Base-by-base conservation (phyloP, 2,888 invertebrate genomes). In the Ptilodon capucinus region DNA sequence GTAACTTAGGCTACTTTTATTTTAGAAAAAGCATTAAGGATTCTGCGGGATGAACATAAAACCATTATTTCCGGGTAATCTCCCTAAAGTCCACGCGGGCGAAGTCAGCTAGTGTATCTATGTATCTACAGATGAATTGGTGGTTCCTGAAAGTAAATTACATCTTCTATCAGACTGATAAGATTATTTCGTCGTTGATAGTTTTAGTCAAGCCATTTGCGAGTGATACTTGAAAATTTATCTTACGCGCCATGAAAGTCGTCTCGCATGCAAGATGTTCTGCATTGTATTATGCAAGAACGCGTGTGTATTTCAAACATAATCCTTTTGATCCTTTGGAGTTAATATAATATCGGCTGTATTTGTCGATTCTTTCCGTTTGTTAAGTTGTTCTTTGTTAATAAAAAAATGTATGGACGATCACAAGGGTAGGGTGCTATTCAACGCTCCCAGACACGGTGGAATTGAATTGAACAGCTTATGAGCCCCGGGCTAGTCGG, bases 351-450 rank as follows among this genome's bases (percentile, higher is more conserved):
- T 42, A 63, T 44, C 80, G 81, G 85, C 59, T 40, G 30, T 35
- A 39, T 53, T 46, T 54, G 36, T 13, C 48, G 57, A 66, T 76
- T 67, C 64, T 74, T 79, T 81, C 79, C 78, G 82, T 80, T 81
- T 75, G 65, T 64, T 77, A 76, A 79, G 79, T 79, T 60, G 60
- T 60, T 67, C 61, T 82, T 86, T 85, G 80, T 82, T 84, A 82
- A 81, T 79, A 78, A 71, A 61, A 63, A 66, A 64, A 54, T 57
- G 51, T 51, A 48, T 53, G 54, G 78, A 65, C 64, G 67, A 74
- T 68, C 66, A 67, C 46, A 44, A 50, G 45, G 51, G 57, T 40
- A 50, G 45, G 51, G 57, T 40, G 40, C 40, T 38, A n/a, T 38
- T 38, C 6, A 38, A 18, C 6, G 38, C 13, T 19, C 16, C 25